Evolutionary conservation across 2,797 vertebrate genomes (phyloP).

Genomic region (Melanotaenia nigrans): DNA sequence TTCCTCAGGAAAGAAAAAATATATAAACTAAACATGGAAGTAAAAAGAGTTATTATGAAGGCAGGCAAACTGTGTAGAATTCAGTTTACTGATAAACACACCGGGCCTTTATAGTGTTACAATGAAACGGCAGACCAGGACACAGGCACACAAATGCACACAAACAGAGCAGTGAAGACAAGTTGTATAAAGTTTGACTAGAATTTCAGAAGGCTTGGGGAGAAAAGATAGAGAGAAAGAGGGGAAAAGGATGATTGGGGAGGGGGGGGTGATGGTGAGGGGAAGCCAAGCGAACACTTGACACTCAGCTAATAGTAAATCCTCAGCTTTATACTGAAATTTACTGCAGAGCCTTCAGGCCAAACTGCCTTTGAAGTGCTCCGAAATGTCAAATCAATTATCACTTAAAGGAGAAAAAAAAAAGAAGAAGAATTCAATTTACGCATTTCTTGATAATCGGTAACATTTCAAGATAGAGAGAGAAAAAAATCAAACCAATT

Average conservation of each 20-base stretch:
- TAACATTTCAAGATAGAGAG: slow-evolving; percentile 70
- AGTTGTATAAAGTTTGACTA: slow-evolving; percentile 67
- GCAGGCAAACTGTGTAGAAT: slow-evolving; percentile 51
- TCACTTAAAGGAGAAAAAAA: slow-evolving; percentile 76
- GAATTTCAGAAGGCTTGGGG: slow-evolving; percentile 56
- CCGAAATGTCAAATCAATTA: slow-evolving; percentile 85
- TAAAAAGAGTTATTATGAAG: slow-evolving; percentile 62
- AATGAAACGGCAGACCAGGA: slow-evolving; percentile 63
- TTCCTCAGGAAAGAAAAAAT: slow-evolving; percentile 47
- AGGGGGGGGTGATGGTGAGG: slow-evolving; percentile 9
- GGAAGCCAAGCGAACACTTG: slow-evolving; percentile 61
- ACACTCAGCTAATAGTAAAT: slow-evolving; percentile 81
- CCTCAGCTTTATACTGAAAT: slow-evolving; percentile 81
- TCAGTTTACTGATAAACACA: slow-evolving; percentile 75
- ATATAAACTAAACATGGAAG: slow-evolving; percentile 58
- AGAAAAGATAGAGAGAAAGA: slow-evolving; percentile 28
- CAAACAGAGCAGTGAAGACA: slow-evolving; percentile 52
- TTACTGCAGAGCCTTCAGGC: slow-evolving; percentile 78
- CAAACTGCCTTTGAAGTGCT: slow-evolving; percentile 82
- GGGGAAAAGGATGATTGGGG: slow-evolving; percentile 9
- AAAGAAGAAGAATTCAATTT: slow-evolving; percentile 79
- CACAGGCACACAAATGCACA: slow-evolving; percentile 40
- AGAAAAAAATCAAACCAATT: slow-evolving; percentile 65
- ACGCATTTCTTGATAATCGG: slow-evolving; percentile 78
- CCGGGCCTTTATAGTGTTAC: slow-evolving; percentile 62